A percentile compares a stretch with the other conserved stretches of the same genome.
Evolutionary conservation across 2,888 invertebrate genomes (phyloP).

Genomic region (Sarcophaga carnaria): DNA sequence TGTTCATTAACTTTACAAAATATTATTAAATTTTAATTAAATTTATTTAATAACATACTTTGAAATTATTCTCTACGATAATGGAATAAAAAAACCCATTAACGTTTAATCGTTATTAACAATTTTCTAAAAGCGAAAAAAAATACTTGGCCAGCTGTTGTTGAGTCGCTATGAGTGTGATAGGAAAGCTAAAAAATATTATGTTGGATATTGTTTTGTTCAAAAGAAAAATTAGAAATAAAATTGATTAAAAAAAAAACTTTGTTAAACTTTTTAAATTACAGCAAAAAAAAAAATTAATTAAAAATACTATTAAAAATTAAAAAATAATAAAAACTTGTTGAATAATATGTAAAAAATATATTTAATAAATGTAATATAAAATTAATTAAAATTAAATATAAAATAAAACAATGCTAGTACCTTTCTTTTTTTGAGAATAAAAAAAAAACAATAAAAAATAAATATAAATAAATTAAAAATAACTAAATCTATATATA

Average conservation of each 20-base stretch:
- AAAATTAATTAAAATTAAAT: slow-evolving; percentile 10
- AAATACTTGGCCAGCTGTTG: slow-evolving; percentile 25
- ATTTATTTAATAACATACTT: no score
- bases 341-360: slow-evolving; percentile 64
- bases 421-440: slow-evolving; percentile 67
- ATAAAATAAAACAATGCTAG: slow-evolving; percentile 45
- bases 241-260: slow-evolving; percentile 31
- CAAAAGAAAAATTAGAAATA: slow-evolving; percentile 18
- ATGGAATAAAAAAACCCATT: no score
- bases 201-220: slow-evolving; percentile 19
- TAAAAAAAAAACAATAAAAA: slow-evolving; percentile 45
- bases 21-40: no score
- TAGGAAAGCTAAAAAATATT: slow-evolving; percentile 41
- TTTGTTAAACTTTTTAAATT: slow-evolving; percentile 59
- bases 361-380: slow-evolving; percentile 57
- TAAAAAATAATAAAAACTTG: slow-evolving; percentile 52
- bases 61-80: no score
- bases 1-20: no score
- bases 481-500: slow-evolving; percentile 46
- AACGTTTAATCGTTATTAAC: no score
- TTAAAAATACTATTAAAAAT: slow-evolving; percentile 41
- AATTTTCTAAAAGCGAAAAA: neutral
- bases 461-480: slow-evolving; percentile 14
- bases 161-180: slow-evolving; percentile 68
- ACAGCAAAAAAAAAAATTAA: neutral